Percentiles rank a stretch among this genome's conserved stretches.
phyloP scores from a whole-genome alignment of 2,888 invertebrate genomes.

The Hyposoter didymator region DNA sequence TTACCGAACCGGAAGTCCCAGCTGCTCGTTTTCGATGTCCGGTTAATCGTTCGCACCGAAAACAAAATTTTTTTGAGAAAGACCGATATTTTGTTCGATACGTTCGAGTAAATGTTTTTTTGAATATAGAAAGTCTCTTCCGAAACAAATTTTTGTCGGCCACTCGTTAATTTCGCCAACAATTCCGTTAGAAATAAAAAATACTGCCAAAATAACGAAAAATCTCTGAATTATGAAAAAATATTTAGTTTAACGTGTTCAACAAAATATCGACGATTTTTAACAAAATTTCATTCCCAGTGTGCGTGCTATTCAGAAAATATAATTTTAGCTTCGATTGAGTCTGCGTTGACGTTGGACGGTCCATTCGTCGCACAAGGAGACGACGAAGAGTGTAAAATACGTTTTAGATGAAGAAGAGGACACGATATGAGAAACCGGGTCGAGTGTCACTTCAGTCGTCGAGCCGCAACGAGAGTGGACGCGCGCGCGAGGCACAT shows the following conservation, averaged over 20 bases:
- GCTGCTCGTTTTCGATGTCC: not conserved
- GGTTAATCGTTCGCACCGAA: not conserved
- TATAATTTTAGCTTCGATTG: not conserved
- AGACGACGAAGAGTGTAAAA: slow-evolving; percentile 29
- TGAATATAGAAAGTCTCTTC: no score
- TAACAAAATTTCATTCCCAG: no score
- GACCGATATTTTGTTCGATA: no score
- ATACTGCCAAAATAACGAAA: no score
- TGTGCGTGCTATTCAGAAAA: not conserved
- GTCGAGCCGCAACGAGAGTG: slow-evolving; percentile 51
- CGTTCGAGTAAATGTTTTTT: no score
- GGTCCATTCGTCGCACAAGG: slow-evolving; percentile 4
- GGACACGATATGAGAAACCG: slow-evolving; percentile 53
- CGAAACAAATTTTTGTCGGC: no score
- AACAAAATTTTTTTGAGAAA: not conserved
- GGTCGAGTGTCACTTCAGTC: slow-evolving; percentile 64
- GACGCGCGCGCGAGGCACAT: slow-evolving; percentile 32
- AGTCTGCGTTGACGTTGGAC: not conserved
- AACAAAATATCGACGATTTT: no score
- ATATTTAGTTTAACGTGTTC: no score
- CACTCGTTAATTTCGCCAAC: no score
- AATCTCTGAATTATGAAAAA: no score
- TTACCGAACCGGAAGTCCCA: not conserved
- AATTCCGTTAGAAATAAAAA: no score
- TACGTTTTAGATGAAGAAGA: slow-evolving; percentile 47